Evolutionary conservation across 2,888 invertebrate genomes (phyloP).

Genomic region (Chymomyza procnemis): DNA sequence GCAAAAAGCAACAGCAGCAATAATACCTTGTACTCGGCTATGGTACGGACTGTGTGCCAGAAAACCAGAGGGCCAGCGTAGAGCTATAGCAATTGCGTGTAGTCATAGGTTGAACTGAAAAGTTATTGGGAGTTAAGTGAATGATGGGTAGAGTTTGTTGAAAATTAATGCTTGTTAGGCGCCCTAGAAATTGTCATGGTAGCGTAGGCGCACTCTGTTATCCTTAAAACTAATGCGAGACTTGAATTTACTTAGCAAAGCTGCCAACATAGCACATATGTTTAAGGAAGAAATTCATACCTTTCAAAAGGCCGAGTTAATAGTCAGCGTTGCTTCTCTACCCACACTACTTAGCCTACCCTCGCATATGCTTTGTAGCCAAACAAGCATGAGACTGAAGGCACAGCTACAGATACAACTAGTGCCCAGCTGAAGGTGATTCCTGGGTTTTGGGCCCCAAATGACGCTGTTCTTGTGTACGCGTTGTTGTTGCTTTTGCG

Average conservation of each 20-base stretch:
- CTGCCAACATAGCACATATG: no score
- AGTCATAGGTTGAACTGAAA: neutral
- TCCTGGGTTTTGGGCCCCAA: neutral
- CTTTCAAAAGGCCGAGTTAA: no score
- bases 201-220: no score
- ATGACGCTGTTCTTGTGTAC: neutral
- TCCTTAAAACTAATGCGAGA: no score
- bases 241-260: no score
- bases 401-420: neutral
- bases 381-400: neutral
- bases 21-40: neutral
- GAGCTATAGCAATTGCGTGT: neutral
- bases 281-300: no score
- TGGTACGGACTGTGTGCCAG: neutral
- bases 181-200: no score
- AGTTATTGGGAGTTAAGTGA: no score
- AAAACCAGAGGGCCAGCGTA: neutral
- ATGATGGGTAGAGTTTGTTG: no score
- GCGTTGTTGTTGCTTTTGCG: neutral
- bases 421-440: neutral
- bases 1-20: slow-evolving; percentile 3
- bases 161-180: no score
- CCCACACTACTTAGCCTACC: no score
- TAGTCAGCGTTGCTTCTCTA: no score
- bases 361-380: neutral